Evolutionary conservation across 2,888 invertebrate species (phyloP).

Genomic region (Temnothorax unifasciatus): DNA sequence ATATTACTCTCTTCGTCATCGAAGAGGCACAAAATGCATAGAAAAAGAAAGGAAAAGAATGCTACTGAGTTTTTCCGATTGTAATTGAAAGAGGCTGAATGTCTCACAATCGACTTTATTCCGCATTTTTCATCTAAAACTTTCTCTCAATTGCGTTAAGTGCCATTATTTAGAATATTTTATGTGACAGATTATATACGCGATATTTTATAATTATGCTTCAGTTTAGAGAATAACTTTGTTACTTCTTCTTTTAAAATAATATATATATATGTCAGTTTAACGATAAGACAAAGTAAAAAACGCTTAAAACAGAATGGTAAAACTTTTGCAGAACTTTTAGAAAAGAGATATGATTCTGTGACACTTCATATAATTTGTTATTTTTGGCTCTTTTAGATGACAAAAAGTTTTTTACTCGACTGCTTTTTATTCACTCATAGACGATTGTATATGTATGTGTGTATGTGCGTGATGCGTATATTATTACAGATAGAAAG

Average conservation of each 20-base stretch:
- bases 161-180: not conserved
- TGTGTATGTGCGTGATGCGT: not conserved
- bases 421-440: not conserved
- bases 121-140: not conserved
- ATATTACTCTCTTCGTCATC: constrained; percentile 9
- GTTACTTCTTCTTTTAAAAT: not conserved
- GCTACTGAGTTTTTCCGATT: not conserved
- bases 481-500: constrained; percentile 49
- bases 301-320: not conserved
- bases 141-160: not conserved
- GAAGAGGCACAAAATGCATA: not conserved
- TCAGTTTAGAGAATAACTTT: not conserved
- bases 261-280: not conserved
- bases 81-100: not conserved
- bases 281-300: constrained; percentile 1
- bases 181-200: not conserved
- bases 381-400: not conserved
- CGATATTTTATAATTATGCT: not conserved
- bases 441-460: not conserved
- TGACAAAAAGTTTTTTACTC: not conserved
- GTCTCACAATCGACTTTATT: constrained; percentile 7
- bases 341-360: not conserved
- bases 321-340: not conserved
- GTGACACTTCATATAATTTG: not conserved
- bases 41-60: not conserved